These are phyloP conservation scores for Sciurus carolinensis DNA, from an alignment of 2,797 vertebrate species.

Conservation along the genomic window DNA sequence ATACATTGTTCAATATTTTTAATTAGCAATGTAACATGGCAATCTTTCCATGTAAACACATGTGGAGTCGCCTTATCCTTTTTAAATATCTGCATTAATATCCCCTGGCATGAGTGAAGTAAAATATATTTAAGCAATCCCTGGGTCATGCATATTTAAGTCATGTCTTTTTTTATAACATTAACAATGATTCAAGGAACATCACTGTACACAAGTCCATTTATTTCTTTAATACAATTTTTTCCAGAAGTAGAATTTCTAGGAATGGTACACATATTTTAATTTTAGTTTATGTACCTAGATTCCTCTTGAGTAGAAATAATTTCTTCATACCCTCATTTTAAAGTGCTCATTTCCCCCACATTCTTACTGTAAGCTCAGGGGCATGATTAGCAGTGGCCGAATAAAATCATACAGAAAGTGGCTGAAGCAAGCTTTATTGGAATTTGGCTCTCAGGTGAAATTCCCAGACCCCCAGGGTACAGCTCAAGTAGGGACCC, in stretches of 20 bases:
- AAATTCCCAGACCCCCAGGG: too few species aligned
- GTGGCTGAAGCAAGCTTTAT: too few species aligned
- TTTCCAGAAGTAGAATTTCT: background rate
- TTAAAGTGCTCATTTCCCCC: background rate
- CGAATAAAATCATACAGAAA: too few species aligned
- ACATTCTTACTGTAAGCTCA: background rate
- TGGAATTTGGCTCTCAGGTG: too few species aligned
- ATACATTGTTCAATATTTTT: background rate
- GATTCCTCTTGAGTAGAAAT: background rate
- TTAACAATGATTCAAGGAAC: background rate
- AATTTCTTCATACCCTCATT: background rate
- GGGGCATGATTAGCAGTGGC: too few species aligned
- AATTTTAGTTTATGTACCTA: background rate
- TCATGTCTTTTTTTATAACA: background rate
- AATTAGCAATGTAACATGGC: background rate
- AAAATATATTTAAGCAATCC: conserved; percentile 37
- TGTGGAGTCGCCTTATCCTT: background rate
- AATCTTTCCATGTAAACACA: background rate
- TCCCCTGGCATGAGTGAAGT: background rate
- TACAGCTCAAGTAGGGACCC: too few species aligned
- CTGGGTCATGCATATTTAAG: conserved; percentile 3
- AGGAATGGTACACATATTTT: background rate
- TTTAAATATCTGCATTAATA: background rate
- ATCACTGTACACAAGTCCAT: background rate
- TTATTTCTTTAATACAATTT: conserved; percentile 35